Conservation (phyloP, 1,140 invertebrate species). For the Drosophila sucinea region DNA sequence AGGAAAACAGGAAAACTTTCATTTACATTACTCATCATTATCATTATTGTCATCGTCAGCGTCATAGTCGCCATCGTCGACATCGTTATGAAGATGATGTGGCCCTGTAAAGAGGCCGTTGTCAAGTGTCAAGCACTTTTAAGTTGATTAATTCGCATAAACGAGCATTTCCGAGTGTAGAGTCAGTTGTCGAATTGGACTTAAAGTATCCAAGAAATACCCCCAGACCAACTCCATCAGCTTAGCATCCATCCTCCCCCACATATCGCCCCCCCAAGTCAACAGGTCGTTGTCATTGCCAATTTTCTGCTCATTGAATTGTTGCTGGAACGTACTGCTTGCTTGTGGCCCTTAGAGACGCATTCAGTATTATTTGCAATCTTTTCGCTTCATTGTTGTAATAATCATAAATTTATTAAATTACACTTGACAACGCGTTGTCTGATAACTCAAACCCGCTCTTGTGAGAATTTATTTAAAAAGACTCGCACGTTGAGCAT, state of each 20-base stretch:
- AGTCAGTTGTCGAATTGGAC: not conserved
- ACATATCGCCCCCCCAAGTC: conserved; percentile 19
- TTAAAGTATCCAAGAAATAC: conserved; percentile 3
- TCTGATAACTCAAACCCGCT: conserved; percentile 2
- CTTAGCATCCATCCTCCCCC: not conserved
- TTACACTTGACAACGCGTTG: conserved; percentile 59
- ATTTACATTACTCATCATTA: conserved; percentile 35
- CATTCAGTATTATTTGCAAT: conserved; percentile 42
- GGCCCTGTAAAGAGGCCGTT: conserved; percentile 32
- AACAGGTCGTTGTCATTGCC: conserved; percentile 48
- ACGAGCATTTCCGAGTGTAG: conserved; percentile 55
- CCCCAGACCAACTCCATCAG: conserved; percentile 2
- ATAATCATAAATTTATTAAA: conserved; percentile 73
- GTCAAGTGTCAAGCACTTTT: conserved; percentile 51
- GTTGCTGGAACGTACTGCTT: conserved; percentile 20
- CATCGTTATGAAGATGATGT: conserved; percentile 11
- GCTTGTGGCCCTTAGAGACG: conserved; percentile 18
- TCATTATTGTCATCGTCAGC: not conserved
- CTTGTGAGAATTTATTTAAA: conserved; percentile 6
- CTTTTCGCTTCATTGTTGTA: conserved; percentile 51
- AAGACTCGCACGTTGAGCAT: conserved; percentile 17
- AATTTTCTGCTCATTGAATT: conserved; percentile 35
- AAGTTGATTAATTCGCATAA: conserved; percentile 67
- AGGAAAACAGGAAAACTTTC: conserved; percentile 45
- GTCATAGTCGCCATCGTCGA: conserved; percentile 23